Evolutionary conservation across 1,140 invertebrate genomes (phyloP).

Genomic region (Hycleus cichorii): DNA sequence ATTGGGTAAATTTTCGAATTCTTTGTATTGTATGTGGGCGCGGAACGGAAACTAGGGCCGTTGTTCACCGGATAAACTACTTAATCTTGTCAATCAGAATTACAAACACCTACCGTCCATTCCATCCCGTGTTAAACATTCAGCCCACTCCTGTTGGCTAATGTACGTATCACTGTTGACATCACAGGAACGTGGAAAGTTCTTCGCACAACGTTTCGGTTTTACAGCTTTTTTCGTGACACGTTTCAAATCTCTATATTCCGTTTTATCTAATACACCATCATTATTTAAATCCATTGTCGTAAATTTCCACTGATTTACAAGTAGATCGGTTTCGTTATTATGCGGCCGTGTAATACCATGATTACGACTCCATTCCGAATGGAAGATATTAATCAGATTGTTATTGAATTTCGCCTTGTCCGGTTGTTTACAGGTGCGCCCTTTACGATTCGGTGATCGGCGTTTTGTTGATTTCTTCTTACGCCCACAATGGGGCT

Average conservation of each 20-base stretch:
- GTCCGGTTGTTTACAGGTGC: slow-evolving; percentile 60
- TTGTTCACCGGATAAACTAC: slow-evolving; percentile 7
- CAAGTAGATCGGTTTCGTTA: slow-evolving; percentile 35
- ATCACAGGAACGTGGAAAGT: slow-evolving; percentile 82
- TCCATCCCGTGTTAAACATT: slow-evolving; percentile 66
- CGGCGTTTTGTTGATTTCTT: slow-evolving; percentile 25
- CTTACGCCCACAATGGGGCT: slow-evolving; percentile 56
- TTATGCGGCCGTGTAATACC: slow-evolving; percentile 30
- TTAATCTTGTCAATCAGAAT: slow-evolving; percentile 8
- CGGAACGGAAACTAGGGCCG: slow-evolving; percentile 4
- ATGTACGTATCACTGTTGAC: slow-evolving; percentile 63
- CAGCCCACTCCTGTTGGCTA: slow-evolving; percentile 72
- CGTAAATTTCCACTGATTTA: slow-evolving; percentile 82
- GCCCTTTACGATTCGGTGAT: slow-evolving; percentile 20
- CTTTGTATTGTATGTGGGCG: slow-evolving; percentile 1
- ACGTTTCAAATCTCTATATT: slow-evolving; percentile 70
- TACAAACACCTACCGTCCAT: slow-evolving; percentile 44
- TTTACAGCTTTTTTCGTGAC: slow-evolving; percentile 80
- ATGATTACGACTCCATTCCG: slow-evolving; percentile 59
- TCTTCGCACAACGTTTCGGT: slow-evolving; percentile 79
- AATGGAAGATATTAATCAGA: slow-evolving; percentile 71
- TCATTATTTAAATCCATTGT: slow-evolving; percentile 73
- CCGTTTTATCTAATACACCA: slow-evolving; percentile 61
- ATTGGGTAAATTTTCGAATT: not conserved
- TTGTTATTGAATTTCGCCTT: slow-evolving; percentile 73